A percentile compares a stretch with the other conserved stretches of the same genome.
Evolutionary conservation across 2,888 invertebrate species (phyloP).

Genomic region (Mesopsocus fuscifrons): DNA sequence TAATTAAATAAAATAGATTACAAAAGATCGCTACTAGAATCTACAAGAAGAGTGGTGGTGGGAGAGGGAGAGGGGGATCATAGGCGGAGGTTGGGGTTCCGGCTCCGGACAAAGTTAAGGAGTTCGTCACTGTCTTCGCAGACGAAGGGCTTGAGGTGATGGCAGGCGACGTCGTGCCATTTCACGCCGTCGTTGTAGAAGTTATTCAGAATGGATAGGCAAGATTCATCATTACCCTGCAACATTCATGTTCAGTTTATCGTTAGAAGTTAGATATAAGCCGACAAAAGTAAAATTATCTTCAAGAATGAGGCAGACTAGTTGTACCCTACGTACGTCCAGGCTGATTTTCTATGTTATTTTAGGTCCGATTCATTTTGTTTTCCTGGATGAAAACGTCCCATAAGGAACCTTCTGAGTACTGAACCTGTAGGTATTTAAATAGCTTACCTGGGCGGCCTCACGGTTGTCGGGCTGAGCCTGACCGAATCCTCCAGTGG

Average conservation of each 20-base stretch:
- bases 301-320: too few species aligned
- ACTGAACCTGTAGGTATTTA: too few species aligned
- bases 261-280: conserved; percentile 15
- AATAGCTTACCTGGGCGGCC: conserved; percentile 55
- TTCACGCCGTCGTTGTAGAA: conserved; percentile 78
- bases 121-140: conserved; percentile 84
- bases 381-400: too few species aligned
- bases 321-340: too few species aligned
- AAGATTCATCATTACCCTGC: conserved; percentile 79
- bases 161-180: conserved; percentile 77
- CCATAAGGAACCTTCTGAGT: too few species aligned
- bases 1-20: conserved; percentile 7
- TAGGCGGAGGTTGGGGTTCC: conserved; percentile 69
- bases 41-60: conserved; percentile 5
- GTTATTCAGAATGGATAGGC: conserved; percentile 73
- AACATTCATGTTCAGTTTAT: too few species aligned
- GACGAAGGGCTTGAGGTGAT: conserved; percentile 71
- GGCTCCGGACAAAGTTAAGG: conserved; percentile 73
- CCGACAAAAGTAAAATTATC: conserved; percentile 3
- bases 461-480: conserved; percentile 80
- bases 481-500: conserved; percentile 72
- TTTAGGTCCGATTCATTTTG: too few species aligned
- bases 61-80: conserved; percentile 24
- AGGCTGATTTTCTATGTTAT: too few species aligned
- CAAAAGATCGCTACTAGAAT: background rate